Percentiles rank a stretch among this genome's conserved stretches.
Evolutionary conservation across 2,888 invertebrate species (phyloP).

Genomic region (Epicampocera succincta): DNA sequence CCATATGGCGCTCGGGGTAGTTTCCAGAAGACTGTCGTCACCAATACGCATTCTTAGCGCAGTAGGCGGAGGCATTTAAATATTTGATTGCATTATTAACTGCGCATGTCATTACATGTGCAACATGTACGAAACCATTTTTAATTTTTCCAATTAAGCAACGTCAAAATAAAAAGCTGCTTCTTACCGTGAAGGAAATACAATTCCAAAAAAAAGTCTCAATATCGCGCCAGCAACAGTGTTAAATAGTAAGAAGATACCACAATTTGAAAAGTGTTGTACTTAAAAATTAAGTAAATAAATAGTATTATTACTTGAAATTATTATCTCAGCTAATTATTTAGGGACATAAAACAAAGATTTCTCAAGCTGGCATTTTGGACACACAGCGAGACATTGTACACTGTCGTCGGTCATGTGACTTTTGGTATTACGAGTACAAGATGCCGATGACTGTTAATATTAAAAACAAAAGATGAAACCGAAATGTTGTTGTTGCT

Average conservation of each 20-base stretch:
- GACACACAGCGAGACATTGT: conserved; percentile 35
- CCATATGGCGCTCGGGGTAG: no score
- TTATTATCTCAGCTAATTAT: conserved; percentile 34
- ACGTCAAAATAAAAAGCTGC: conserved; percentile 29
- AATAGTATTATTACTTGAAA: conserved; percentile 3
- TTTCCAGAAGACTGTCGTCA: no score
- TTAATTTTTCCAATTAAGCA: no score
- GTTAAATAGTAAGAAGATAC: not conserved
- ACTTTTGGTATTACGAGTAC: not conserved
- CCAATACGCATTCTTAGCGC: no score
- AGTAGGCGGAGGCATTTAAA: no score
- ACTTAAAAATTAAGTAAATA: not conserved
- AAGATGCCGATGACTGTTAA: not conserved
- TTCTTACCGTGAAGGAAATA: conserved; percentile 19
- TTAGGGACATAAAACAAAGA: conserved; percentile 20
- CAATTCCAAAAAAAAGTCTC: conserved; percentile 28
- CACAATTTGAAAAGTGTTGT: not conserved
- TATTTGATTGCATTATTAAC: no score
- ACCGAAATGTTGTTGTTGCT: not conserved
- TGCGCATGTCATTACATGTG: no score
- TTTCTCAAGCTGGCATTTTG: conserved; percentile 35
- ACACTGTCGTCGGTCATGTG: conserved; percentile 30
- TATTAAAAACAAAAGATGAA: not conserved
- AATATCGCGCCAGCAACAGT: not conserved
- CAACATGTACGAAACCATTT: no score